phyloP scores from a whole-genome alignment of 2,113 vertebrate species.

The Festucalex cinctus region DNA sequence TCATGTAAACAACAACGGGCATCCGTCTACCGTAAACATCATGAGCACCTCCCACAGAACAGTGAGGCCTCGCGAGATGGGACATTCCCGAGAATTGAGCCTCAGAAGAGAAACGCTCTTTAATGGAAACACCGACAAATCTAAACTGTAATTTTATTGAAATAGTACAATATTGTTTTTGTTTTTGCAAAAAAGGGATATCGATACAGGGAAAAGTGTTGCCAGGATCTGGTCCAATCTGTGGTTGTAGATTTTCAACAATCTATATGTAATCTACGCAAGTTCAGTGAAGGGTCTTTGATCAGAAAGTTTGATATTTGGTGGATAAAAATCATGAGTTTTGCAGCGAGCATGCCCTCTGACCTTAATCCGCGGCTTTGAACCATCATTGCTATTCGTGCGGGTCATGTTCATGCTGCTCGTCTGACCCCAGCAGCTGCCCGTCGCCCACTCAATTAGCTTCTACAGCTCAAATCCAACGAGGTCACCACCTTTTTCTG shows the following conservation, averaged over 20 bases:
- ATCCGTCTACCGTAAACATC: too few species aligned
- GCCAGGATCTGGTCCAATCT: constrained; percentile 27
- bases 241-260: constrained; percentile 1
- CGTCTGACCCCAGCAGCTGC: constrained; percentile 20
- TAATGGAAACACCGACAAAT: too few species aligned
- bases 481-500: constrained; percentile 1
- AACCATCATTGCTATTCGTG: constrained; percentile 7
- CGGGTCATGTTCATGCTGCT: constrained; percentile 8
- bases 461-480: constrained; percentile 12
- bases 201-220: background rate
- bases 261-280: background rate
- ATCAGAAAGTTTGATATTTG: background rate
- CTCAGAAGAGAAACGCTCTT: too few species aligned
- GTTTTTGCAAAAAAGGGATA: too few species aligned
- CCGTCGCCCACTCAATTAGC: constrained; percentile 21
- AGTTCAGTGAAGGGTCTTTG: background rate
- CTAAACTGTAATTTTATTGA: too few species aligned
- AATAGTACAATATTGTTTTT: too few species aligned
- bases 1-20: too few species aligned
- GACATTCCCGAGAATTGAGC: too few species aligned
- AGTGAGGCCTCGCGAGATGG: too few species aligned
- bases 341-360: background rate
- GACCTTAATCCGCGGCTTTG: constrained; percentile 10
- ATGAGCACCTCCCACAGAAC: too few species aligned
- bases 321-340: background rate